These are phyloP conservation scores for Callopanchax toddi DNA, from an alignment of 2,113 vertebrate genomes.

Conservation along the genomic window DNA sequence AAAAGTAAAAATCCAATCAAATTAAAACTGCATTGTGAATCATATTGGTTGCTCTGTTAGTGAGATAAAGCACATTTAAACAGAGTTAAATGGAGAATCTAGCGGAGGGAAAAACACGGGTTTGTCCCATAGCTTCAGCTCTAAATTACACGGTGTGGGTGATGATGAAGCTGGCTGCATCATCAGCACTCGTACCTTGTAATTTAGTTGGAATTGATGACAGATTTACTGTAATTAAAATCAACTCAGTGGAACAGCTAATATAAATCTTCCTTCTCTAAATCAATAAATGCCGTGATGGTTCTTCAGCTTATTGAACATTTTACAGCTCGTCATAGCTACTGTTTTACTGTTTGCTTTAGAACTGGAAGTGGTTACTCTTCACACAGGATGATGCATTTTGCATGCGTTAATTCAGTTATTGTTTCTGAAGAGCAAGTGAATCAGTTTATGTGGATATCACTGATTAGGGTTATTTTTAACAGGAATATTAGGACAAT, in stretches of 20 bases:
- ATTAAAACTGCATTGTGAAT: too few species aligned
- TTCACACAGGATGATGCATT: not conserved
- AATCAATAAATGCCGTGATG: slow-evolving; percentile 1
- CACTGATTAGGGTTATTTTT: not conserved
- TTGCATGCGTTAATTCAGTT: not conserved
- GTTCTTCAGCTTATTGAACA: not conserved
- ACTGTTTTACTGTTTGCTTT: not conserved
- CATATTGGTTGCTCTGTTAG: too few species aligned
- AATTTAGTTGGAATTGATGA: slow-evolving; percentile 5
- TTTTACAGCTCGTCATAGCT: not conserved
- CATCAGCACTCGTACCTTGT: not conserved
- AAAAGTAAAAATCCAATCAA: too few species aligned
- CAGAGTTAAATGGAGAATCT: slow-evolving; percentile 16
- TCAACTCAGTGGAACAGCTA: slow-evolving; percentile 10
- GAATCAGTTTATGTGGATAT: not conserved
- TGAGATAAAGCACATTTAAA: too few species aligned
- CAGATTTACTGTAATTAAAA: slow-evolving; percentile 14
- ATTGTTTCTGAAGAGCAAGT: not conserved
- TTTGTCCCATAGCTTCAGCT: not conserved
- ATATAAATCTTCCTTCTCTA: not conserved
- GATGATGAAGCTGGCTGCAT: slow-evolving; percentile 5
- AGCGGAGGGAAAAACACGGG: not conserved
- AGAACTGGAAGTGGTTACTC: slow-evolving; percentile 3
- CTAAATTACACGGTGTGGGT: slow-evolving; percentile 5
- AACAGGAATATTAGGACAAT: too few species aligned